Evolutionary conservation across 2,797 vertebrate species (phyloP), one percentile per base, ranked within the genome.

Genomic region (Leptodactylus fallax): DNA sequence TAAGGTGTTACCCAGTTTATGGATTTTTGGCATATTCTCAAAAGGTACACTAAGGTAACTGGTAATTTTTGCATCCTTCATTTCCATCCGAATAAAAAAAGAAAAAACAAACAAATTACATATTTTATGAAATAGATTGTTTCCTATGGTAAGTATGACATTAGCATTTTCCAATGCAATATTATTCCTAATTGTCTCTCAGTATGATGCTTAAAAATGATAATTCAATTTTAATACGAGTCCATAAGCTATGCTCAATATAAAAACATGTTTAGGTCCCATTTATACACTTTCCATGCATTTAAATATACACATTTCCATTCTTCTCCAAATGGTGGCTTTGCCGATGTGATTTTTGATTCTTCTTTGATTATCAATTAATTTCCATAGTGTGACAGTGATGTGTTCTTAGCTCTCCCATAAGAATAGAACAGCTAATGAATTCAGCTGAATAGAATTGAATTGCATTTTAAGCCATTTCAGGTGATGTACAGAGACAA

Each of bases 401-500:
- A 81, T 82, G 61, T 77, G 72, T 83, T 78, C 49, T 45, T 55
- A 55, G 80, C 17, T 82, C 23, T 45, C 45, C 61, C 71, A 78
- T 78, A 65, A 87, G 71, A 77, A 85, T 80, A 85, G 60, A 80
- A 55, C 63, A 80, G 21, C 65, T 84, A 79, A 88, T 84, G 53
- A 80, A 88, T 85, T 82, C 69, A 76, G 67, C 87, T 80, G 65
- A 80, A 88, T 63, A 27, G 63, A 76, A 88, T 51, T 79, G 63
- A 77, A 79, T 88, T 79, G 74, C 79, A 72, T 72, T 79, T 77
- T 67, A 78, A 83, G 71, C 72, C 71, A 72, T 58, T 81, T n/a
- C 19, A 90, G 81, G 88, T 79, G 78, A 90, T 90, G 77, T 91
- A 92, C 91, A 91, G 83, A 92, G 83, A 65, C 63, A 19, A 67